Conservation (phyloP, 1,140 invertebrate species). For the Geopemphigus sp. region DNA sequence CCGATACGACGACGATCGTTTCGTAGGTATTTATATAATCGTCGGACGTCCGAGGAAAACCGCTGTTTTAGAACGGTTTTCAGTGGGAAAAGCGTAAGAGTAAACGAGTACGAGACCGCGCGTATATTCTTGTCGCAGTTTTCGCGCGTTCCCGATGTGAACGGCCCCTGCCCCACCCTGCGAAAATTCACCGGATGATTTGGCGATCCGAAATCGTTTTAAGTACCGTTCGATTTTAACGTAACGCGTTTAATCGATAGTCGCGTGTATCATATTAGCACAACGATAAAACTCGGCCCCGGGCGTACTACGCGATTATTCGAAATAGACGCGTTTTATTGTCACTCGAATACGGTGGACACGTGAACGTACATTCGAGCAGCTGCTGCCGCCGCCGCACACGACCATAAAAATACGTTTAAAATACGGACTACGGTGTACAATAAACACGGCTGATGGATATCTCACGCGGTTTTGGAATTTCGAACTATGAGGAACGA, state of each 20-base stretch:
- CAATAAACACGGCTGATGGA: neutral
- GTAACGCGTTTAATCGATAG: too few relatives aligned
- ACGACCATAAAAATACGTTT: neutral
- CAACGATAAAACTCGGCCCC: neutral
- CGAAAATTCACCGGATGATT: too few relatives aligned
- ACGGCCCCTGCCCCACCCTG: too few relatives aligned
- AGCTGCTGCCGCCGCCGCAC: neutral
- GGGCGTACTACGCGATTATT: neutral
- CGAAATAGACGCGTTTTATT: constrained; percentile 2
- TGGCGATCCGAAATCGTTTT: too few relatives aligned
- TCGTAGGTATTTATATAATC: too few relatives aligned
- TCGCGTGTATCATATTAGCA: too few relatives aligned
- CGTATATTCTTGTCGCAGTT: neutral
- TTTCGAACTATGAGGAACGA: neutral
- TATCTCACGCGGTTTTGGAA: constrained; percentile 17
- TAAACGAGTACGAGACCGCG: neutral
- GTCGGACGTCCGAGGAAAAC: too few relatives aligned
- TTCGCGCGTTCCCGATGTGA: too few relatives aligned
- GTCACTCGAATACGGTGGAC: constrained; percentile 5
- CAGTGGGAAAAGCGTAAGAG: too few relatives aligned
- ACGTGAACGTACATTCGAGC: neutral
- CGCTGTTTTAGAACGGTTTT: too few relatives aligned
- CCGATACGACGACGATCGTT: too few relatives aligned
- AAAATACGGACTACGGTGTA: neutral
- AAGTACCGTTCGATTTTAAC: too few relatives aligned